Percentiles rank a stretch among this genome's conserved stretches.
phyloP scores from a whole-genome alignment of 2,797 vertebrate species.

The Aplochiton taeniatus region DNA sequence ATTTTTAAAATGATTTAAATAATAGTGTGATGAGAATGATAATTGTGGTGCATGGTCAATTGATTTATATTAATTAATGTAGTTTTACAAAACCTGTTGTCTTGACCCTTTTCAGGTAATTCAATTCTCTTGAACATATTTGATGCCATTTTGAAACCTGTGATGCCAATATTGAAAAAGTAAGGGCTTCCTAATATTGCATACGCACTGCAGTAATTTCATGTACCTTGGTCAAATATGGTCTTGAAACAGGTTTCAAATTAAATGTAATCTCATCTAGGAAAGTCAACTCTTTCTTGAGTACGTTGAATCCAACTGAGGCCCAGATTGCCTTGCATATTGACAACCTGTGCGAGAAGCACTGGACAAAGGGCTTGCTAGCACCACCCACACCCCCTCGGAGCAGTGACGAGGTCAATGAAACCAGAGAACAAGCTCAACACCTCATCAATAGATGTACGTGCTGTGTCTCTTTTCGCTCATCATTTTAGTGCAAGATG shows the following conservation, averaged over 20 bases:
- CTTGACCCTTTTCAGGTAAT: slow-evolving; percentile 73
- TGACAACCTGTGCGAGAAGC: slow-evolving; percentile 60
- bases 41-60: background rate
- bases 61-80: too few relatives aligned
- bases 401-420: slow-evolving; percentile 61
- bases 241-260: background rate
- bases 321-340: slow-evolving; percentile 67
- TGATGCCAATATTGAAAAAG: slow-evolving; percentile 76
- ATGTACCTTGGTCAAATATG: background rate
- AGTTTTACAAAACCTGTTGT: background rate
- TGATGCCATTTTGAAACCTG: slow-evolving; percentile 70
- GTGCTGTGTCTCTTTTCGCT: background rate
- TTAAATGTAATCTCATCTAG: slow-evolving; percentile 38
- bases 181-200: slow-evolving; percentile 48
- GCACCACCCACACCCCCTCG: slow-evolving; percentile 26
- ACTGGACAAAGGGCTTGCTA: slow-evolving; percentile 62
- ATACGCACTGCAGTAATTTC: background rate
- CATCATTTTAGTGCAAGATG: background rate
- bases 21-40: background rate
- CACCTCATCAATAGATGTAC: slow-evolving; percentile 73
- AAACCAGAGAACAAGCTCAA: slow-evolving; percentile 67
- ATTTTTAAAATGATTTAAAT: background rate
- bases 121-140: slow-evolving; percentile 73
- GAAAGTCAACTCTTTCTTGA: slow-evolving; percentile 73
- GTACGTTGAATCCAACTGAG: slow-evolving; percentile 71